Percentiles rank a stretch among this genome's conserved stretches.
Evolutionary conservation across 2,888 invertebrate species (phyloP).

Genomic region (Agriotes lineatus): DNA sequence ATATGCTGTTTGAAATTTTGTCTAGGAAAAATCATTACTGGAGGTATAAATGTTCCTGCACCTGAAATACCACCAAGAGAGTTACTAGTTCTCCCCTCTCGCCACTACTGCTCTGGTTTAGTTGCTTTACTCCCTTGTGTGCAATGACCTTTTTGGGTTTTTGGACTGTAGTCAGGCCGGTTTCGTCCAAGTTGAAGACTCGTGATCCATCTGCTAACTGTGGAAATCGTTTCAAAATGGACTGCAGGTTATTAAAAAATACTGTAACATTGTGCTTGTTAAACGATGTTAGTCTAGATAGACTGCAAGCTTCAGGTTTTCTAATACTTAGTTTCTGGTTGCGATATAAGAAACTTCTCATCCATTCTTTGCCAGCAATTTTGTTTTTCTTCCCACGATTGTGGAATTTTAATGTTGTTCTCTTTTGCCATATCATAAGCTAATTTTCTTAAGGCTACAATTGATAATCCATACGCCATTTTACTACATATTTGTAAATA

Average conservation of each 20-base stretch:
- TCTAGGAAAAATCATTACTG: too few species aligned
- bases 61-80: neutral
- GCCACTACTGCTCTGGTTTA: neutral
- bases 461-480: neutral
- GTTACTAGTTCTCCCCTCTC: neutral
- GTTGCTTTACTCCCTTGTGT: neutral
- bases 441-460: neutral
- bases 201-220: too few species aligned
- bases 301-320: neutral
- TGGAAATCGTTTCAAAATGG: too few species aligned
- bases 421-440: neutral
- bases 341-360: too few species aligned
- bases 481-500: neutral
- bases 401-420: neutral
- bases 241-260: too few species aligned
- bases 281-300: neutral
- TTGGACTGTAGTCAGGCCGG: neutral
- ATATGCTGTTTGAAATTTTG: too few species aligned
- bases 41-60: neutral
- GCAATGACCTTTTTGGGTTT: neutral
- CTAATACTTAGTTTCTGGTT: too few species aligned
- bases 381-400: too few species aligned
- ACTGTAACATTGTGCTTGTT: neutral
- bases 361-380: too few species aligned
- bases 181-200: neutral